A percentile compares a stretch with the other conserved stretches of the same genome.
These are phyloP conservation scores for Eutrigla gurnardus DNA, from an alignment of 2,797 vertebrate species.

Conservation along the genomic window DNA sequence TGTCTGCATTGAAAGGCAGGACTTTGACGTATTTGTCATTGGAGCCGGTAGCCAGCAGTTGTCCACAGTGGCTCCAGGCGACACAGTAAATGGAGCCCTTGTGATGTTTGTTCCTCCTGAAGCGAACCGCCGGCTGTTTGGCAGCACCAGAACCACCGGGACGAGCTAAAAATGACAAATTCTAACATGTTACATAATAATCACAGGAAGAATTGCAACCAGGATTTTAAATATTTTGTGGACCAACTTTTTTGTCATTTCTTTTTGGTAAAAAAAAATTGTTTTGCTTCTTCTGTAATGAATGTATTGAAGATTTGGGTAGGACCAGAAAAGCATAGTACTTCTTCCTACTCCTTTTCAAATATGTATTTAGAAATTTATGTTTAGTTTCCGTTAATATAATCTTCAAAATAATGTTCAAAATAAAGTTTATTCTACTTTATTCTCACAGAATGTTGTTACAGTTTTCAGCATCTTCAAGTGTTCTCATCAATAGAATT, in stretches of 20 bases:
- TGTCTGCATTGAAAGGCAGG: constrained; percentile 95
- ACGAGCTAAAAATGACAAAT: constrained; percentile 1
- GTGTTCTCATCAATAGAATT: background rate
- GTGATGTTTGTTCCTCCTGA: constrained; percentile 98
- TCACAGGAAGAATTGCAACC: background rate
- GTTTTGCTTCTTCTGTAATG: background rate
- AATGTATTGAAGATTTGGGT: too few species aligned
- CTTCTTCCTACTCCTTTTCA: too few species aligned
- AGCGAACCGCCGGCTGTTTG: constrained; percentile 91
- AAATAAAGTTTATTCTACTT: too few species aligned
- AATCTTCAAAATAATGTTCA: too few species aligned
- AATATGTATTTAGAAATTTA: too few species aligned
- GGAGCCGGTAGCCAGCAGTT: constrained; percentile 95
- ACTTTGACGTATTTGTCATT: constrained; percentile 99
- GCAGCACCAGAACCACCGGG: constrained; percentile 82
- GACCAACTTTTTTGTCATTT: background rate
- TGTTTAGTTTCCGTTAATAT: too few species aligned
- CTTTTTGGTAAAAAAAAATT: too few species aligned
- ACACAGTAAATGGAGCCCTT: constrained; percentile 99
- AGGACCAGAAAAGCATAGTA: too few species aligned
- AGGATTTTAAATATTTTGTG: background rate
- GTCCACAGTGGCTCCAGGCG: constrained; percentile 97
- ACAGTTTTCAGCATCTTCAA: background rate
- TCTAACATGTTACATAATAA: background rate
- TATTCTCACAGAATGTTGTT: background rate